Conservation (phyloP, 2,888 invertebrate species). For the Poecilobothrus nobilitatus region DNA sequence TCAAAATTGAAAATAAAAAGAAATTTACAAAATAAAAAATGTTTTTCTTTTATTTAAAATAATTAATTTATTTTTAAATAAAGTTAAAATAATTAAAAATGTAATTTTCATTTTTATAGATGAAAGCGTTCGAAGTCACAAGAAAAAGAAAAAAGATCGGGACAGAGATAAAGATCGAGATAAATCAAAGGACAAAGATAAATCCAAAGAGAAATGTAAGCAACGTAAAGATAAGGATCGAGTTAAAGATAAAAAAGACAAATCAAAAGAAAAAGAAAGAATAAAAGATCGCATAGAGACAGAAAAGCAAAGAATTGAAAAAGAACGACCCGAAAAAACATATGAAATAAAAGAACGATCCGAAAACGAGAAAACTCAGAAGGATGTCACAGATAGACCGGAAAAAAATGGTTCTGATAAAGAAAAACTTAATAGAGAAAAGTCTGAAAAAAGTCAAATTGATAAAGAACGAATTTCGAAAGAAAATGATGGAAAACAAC, state of each 20-base stretch:
- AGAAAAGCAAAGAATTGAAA: conserved; percentile 16
- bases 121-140: conserved; percentile 30
- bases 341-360: conserved; percentile 24
- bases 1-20: background rate
- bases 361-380: conserved; percentile 20
- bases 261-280: background rate
- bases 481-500: background rate
- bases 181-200: conserved; percentile 23
- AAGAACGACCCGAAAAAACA: conserved; percentile 23
- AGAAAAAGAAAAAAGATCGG: conserved; percentile 41
- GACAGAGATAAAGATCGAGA: conserved; percentile 29
- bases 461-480: background rate
- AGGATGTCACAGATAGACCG: conserved; percentile 6
- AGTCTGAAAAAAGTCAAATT: background rate
- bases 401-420: background rate
- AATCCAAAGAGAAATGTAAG: conserved; percentile 9
- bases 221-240: conserved; percentile 21
- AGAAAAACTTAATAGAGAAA: background rate
- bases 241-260: conserved; percentile 18
- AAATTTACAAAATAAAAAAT: background rate
- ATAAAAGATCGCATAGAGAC: background rate
- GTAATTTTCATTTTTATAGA: background rate
- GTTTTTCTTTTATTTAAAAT: background rate
- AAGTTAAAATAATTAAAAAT: no score
- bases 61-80: background rate